These are phyloP conservation scores for Drosophila kurseongensis DNA, from an alignment of 1,140 invertebrate genomes.

Conservation along the genomic window DNA sequence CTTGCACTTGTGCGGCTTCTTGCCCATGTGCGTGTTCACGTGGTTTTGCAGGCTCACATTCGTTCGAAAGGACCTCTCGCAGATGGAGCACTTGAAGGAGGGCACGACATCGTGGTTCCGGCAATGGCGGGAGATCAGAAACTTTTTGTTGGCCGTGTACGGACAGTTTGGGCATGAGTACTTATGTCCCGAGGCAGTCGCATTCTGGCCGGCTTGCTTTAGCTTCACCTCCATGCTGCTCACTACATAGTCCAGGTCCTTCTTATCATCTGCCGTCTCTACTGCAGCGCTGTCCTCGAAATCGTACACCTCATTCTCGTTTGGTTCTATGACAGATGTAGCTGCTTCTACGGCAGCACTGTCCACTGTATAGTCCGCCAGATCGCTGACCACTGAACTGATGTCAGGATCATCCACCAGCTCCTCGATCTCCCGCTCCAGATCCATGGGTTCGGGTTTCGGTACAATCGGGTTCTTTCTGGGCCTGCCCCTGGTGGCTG, in stretches of 20 bases:
- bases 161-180: constrained; percentile 96
- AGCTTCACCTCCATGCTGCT: constrained; percentile 46
- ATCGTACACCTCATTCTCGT: constrained; percentile 63
- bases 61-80: constrained; percentile 98
- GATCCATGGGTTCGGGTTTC: constrained; percentile 2
- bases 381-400: neutral
- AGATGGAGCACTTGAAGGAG: constrained; percentile 96
- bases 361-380: constrained; percentile 23
- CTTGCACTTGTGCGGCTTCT: constrained; percentile 97
- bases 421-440: constrained; percentile 40
- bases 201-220: constrained; percentile 28
- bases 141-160: constrained; percentile 95
- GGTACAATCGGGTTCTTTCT: neutral
- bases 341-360: constrained; percentile 23
- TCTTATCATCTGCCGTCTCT: constrained; percentile 84
- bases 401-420: constrained; percentile 36
- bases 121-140: constrained; percentile 96
- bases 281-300: constrained; percentile 85
- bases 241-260: constrained; percentile 41
- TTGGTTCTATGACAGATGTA: neutral
- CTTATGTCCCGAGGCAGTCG: constrained; percentile 87
- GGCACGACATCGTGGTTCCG: constrained; percentile 97
- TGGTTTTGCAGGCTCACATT: constrained; percentile 97
- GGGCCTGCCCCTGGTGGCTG: constrained; percentile 2
- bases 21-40: constrained; percentile 98